Base-by-base conservation (phyloP, 2,888 invertebrate genomes). In the Dendrolimus houi region DNA sequence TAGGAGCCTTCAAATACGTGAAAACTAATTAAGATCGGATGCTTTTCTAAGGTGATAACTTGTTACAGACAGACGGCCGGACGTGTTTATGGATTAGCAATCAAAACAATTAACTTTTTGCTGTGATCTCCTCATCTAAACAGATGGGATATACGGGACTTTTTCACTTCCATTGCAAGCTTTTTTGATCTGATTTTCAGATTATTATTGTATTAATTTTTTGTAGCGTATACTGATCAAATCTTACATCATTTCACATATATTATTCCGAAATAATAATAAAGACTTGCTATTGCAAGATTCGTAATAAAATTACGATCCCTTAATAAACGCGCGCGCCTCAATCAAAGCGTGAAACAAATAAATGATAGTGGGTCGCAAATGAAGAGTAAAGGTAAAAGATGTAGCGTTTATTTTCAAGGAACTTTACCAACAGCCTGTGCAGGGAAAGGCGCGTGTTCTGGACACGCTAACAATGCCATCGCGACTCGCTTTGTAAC, bases 11-110 rank as follows among this genome's bases (percentile, higher is more conserved):
- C 79, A 83, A 85, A 87, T 83, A 87, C 81, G 86, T 87, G 87
- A 89, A 87, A 90, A 88, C 87, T 90, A 90, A 90, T 90, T 90
- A 90, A 89, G 90, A 90, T 90, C 88, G 83, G 81, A 75, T 77
- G 86, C 83, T 89, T 88, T 88, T 85, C 89, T 86, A 83, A 75
- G 79, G 80, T 86, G 90, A 90, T 90, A 90, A 87, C 82, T 87
- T 75, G 78, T 75, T 69, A 66, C 77, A 77, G 84, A 83, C 84
- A 77, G 83, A 81, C 80, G 78, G 72, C 72, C 79, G 77, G 81
- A 79, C 82, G 78, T 83, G 81, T 85, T 83, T 84, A 81, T 86
- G 81, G 86, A 85, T 84, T 85, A 82, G 85, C 87, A 83, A 85
- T 87, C 87, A 85, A 90, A 90, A 89, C 89, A 89, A 89, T 88